Percentiles rank a stretch among this genome's conserved stretches.
These are phyloP conservation scores for Myodes glareolus DNA, from an alignment of 2,113 vertebrate species.

Conservation along the genomic window DNA sequence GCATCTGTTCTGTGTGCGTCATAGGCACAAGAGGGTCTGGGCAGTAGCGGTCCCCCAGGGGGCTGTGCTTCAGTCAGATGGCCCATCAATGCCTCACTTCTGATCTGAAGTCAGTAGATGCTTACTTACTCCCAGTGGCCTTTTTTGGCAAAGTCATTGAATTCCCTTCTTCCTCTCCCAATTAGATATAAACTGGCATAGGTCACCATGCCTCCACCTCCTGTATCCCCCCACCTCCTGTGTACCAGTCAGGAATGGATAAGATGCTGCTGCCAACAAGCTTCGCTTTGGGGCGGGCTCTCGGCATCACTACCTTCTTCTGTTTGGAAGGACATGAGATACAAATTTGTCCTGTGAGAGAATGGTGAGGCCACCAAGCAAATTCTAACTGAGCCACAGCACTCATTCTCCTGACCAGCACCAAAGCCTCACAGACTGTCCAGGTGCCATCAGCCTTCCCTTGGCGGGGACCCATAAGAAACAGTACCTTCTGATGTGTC, in stretches of 20 bases:
- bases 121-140: neutral
- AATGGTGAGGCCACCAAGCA: neutral
- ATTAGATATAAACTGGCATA: neutral
- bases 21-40: too few species aligned
- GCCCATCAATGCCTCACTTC: neutral
- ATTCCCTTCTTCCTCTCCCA: fast-evolving
- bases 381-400: fast-evolving
- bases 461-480: neutral
- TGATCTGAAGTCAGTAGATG: neutral
- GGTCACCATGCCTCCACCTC: neutral
- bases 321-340: neutral
- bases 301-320: neutral
- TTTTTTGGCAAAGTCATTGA: conserved; percentile 12
- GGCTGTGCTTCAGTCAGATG: neutral
- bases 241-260: neutral
- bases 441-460: neutral
- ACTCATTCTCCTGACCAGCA: neutral
- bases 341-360: neutral
- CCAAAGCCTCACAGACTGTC: neutral
- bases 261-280: fast-evolving
- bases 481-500: too few species aligned
- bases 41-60: neutral
- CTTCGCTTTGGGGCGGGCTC: neutral
- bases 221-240: fast-evolving
- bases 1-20: neutral